These are phyloP conservation scores for Kobus ellipsiprymnus DNA, from an alignment of 2,113 vertebrate species.

Conservation along the genomic window DNA sequence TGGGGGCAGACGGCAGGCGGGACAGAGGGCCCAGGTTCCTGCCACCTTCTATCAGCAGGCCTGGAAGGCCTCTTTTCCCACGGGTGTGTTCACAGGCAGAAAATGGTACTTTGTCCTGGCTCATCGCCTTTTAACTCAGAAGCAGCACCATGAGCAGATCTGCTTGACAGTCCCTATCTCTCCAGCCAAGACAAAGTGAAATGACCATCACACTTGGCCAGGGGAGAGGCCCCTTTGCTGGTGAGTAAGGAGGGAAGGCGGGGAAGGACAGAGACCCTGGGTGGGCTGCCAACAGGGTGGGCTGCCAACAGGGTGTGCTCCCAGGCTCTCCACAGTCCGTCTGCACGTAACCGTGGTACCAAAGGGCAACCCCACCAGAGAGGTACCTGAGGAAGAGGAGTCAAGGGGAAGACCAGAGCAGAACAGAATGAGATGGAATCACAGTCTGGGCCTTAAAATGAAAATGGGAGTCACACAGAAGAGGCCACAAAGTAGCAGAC, in stretches of 20 bases:
- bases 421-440: background rate
- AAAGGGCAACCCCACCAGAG: background rate
- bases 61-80: background rate
- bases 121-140: background rate
- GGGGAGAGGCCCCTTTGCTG: background rate
- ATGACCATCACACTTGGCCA: background rate
- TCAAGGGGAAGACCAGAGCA: background rate
- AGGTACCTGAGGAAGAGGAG: background rate
- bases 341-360: background rate
- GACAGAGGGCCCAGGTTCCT: background rate
- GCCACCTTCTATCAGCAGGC: background rate
- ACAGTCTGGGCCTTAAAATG: background rate
- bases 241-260: background rate
- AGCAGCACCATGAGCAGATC: background rate
- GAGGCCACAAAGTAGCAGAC: background rate
- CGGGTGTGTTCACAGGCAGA: background rate
- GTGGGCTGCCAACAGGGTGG: background rate
- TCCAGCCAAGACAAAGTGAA: background rate
- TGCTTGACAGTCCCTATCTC: background rate
- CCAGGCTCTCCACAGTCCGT: background rate
- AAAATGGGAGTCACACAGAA: background rate
- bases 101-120: background rate
- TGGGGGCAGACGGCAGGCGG: too few relatives aligned
- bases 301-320: background rate
- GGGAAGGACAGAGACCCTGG: background rate